phyloP scores from a whole-genome alignment of 1,140 invertebrate genomes.

The Babylonia areolata region DNA sequence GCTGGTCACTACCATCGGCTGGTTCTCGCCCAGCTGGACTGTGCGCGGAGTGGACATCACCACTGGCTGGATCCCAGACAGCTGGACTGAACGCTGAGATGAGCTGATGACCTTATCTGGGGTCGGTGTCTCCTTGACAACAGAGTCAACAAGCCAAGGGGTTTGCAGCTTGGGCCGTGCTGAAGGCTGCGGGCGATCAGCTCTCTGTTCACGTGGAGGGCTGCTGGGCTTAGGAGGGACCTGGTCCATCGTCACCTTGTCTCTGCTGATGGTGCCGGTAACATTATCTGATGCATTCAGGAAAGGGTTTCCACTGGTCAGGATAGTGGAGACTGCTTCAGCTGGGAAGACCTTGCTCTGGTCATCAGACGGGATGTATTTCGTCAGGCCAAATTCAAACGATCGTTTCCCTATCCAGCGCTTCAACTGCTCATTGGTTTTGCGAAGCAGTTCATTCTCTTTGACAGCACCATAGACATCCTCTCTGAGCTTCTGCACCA shows the following conservation, averaged over 20 bases:
- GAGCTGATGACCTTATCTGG: neutral
- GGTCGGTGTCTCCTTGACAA: neutral
- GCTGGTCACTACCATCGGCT: neutral
- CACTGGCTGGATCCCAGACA: too few relatives aligned
- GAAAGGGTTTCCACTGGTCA: neutral
- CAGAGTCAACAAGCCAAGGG: conserved; percentile 6
- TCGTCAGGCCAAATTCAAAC: neutral
- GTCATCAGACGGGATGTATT: neutral
- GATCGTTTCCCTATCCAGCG: conserved; percentile 28
- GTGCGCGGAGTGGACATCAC: too few relatives aligned
- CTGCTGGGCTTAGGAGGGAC: neutral
- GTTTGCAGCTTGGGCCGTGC: neutral
- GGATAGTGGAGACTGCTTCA: neutral
- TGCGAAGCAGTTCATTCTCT: neutral
- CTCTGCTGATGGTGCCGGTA: neutral
- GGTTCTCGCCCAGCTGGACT: neutral
- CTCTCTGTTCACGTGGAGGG: neutral
- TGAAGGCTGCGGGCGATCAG: neutral
- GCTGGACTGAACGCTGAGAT: too few relatives aligned
- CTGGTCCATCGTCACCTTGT: neutral
- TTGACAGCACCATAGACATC: neutral
- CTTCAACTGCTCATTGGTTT: neutral
- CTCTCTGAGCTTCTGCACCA: neutral
- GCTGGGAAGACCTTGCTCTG: neutral
- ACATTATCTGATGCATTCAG: neutral